These are phyloP conservation scores for Xiphophorus maculatus DNA, from an alignment of 2,113 vertebrate species.

Conservation along the genomic window DNA sequence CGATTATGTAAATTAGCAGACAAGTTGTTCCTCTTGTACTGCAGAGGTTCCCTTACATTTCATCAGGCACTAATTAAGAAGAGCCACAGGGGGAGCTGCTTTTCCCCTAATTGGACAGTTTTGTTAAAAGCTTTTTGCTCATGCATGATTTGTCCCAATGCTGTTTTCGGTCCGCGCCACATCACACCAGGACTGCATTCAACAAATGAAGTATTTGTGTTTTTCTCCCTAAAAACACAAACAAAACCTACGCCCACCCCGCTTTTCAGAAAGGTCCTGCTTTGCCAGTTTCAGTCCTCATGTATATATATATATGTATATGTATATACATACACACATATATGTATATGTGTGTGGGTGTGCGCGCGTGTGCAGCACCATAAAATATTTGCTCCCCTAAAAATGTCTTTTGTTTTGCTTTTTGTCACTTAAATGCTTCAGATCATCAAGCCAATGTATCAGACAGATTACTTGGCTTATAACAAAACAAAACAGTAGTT, in stretches of 20 bases:
- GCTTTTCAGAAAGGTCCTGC: not conserved
- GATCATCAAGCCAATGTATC: no score
- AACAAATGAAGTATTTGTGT: conserved; percentile 26
- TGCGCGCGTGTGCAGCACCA: no score
- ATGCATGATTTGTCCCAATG: conserved; percentile 1
- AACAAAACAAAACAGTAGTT: no score
- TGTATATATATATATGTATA: not conserved
- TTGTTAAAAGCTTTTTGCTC: not conserved
- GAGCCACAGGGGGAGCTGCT: not conserved
- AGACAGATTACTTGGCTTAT: no score
- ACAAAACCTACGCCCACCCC: not conserved
- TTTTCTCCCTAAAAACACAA: not conserved
- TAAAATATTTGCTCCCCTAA: no score
- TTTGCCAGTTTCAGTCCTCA: conserved; percentile 22
- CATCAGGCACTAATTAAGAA: conserved; percentile 14
- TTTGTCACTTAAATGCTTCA: no score
- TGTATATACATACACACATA: no score
- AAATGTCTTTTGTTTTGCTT: no score
- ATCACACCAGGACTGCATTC: conserved; percentile 6
- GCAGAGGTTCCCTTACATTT: conserved; percentile 22
- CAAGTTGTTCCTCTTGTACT: conserved; percentile 2
- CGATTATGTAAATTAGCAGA: conserved; percentile 18
- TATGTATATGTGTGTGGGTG: no score
- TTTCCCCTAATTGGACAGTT: conserved; percentile 16
- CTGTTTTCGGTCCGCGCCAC: not conserved